Base-by-base conservation (phyloP, 2,888 invertebrate genomes). In the Parnassius apollo region DNA sequence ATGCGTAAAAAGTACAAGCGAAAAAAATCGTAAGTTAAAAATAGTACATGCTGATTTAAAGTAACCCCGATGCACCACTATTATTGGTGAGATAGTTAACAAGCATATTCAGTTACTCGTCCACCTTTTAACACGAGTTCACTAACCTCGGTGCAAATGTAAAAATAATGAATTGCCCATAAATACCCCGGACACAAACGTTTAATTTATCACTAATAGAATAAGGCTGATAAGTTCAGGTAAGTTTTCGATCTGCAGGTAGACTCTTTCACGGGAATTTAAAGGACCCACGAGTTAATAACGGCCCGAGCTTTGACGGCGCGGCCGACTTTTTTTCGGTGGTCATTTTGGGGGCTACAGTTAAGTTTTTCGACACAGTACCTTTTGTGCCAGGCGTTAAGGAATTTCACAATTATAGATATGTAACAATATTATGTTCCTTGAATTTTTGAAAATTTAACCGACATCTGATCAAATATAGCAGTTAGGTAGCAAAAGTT, bases 181-280 rank as follows among this genome's bases (percentile, higher is more conserved):
- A 69, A 73, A 73, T 72, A 69, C 68, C 62, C 66, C 67, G 69
- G 76, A 76, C 82, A 81, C 76, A 71, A 74, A 76, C 78, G 75
- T 82, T 86, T 86, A 86, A 89, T 87, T 87, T 90, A 88, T 85
- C 81, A 81, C 73, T 79, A 79, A 79, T 82, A 80, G 79, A 75
- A 75, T 79, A 76, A 73, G 76, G 49, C 63, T 46, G 63, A 70
- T 80, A 85, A 87, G 89, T 85, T 78, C 87, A 88, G 87, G 89
- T 88, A 88, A 75, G 71, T 66, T 72, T 66, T 68, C 71, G 68
- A 64, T 68, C 69, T 68, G 77, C 86, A 87, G 88, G 88, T 87
- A 88, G 82, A 74, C 74, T 70, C 81, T 81, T 85, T 85, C 83
- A 78, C 81, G 81, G 80, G 80, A 85, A 82, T 80, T 81, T 75